Conservation (phyloP, 2,113 vertebrate genomes). For the Columbina picui region DNA sequence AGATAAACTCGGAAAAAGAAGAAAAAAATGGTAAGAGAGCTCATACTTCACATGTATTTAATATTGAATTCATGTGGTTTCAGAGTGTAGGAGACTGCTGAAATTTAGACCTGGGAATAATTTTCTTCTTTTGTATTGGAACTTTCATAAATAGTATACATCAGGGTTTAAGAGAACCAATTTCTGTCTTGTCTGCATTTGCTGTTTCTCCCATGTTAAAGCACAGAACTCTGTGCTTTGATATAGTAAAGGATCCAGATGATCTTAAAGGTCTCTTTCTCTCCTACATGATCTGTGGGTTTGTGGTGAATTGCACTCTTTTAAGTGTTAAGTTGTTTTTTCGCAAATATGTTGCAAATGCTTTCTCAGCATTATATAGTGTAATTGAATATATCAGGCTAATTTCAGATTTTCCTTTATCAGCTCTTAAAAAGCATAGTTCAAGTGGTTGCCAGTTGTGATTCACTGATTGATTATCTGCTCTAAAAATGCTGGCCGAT, state of each 20-base stretch:
- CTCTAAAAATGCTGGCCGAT: background rate
- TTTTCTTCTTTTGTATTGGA: background rate
- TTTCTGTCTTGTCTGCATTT: background rate
- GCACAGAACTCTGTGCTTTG: background rate
- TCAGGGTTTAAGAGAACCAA: background rate
- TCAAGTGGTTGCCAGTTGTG: background rate
- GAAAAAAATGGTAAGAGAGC: constrained; percentile 66
- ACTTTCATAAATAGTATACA: background rate
- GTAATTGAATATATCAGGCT: background rate
- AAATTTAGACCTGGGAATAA: background rate
- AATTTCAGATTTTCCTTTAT: background rate
- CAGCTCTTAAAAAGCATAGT: background rate
- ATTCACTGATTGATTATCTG: background rate
- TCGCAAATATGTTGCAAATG: background rate
- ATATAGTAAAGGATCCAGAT: background rate
- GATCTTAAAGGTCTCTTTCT: background rate
- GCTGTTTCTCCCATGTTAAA: background rate
- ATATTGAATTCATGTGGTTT: background rate
- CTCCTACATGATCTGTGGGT: background rate
- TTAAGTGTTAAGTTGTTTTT: background rate
- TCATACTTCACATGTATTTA: background rate
- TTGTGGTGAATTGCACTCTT: background rate
- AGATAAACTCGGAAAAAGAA: constrained; percentile 71
- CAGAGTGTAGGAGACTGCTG: background rate
- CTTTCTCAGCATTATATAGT: background rate